Evolutionary conservation across 1,140 invertebrate genomes (phyloP).

Genomic region (Drosophila sechellia): DNA sequence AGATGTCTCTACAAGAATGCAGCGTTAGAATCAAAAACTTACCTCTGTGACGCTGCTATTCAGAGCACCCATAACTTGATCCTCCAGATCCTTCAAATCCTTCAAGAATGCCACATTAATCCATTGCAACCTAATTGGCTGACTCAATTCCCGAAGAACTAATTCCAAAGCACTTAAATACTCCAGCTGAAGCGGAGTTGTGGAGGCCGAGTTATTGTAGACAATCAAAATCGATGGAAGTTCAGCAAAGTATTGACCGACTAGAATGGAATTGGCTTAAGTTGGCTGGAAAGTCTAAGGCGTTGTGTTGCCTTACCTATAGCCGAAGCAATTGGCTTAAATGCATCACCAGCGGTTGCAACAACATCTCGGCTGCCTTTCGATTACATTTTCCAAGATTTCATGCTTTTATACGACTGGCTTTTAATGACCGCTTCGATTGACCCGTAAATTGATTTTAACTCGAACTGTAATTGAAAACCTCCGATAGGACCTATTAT

Average conservation of each 20-base stretch:
- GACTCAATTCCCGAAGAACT: constrained; percentile 40
- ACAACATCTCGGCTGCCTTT: constrained; percentile 53
- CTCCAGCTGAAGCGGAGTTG: constrained; percentile 46
- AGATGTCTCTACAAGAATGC: too few species aligned
- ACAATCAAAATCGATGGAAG: constrained; percentile 69
- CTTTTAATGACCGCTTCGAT: constrained; percentile 47
- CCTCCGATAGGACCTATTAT: constrained; percentile 26
- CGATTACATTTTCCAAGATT: not conserved
- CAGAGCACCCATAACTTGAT: constrained; percentile 45
- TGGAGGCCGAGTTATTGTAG: constrained; percentile 37
- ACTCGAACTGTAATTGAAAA: constrained; percentile 53
- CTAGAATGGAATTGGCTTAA: not conserved
- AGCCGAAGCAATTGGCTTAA: constrained; percentile 46
- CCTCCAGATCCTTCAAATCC: constrained; percentile 27
- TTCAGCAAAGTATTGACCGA: constrained; percentile 41
- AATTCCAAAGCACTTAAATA: constrained; percentile 56
- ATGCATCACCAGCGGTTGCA: constrained; percentile 33
- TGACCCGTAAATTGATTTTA: constrained; percentile 68
- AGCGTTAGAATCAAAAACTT: not conserved
- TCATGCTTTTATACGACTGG: constrained; percentile 41
- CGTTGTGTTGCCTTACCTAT: constrained; percentile 43
- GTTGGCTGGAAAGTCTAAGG: not conserved
- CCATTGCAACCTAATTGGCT: constrained; percentile 63
- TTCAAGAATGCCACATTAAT: constrained; percentile 59
- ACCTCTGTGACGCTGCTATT: constrained; percentile 60